A percentile compares a stretch with the other conserved stretches of the same genome.
These are phyloP conservation scores for Pipistrellus kuhlii DNA, from an alignment of 2,797 vertebrate species.

Conservation along the genomic window DNA sequence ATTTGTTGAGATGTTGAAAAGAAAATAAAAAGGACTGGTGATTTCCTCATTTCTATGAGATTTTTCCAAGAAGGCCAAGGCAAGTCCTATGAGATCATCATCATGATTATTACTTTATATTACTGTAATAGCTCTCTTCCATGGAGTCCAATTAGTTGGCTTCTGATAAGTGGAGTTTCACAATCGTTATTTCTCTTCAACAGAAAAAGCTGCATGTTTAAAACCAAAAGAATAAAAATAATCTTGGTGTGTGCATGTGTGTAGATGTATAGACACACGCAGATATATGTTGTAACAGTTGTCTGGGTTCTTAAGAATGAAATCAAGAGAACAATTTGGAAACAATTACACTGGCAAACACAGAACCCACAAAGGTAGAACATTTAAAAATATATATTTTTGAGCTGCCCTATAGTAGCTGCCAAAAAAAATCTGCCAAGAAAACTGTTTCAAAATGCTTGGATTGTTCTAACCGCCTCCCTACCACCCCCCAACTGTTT, in stretches of 20 bases:
- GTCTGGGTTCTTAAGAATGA: slow-evolving; percentile 51
- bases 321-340: slow-evolving; percentile 69
- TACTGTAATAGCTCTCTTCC: neutral
- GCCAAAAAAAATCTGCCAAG: slow-evolving; percentile 68
- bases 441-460: slow-evolving; percentile 78
- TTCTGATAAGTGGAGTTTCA: slow-evolving; percentile 18
- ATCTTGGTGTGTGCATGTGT: no score
- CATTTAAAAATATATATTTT: slow-evolving; percentile 34
- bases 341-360: slow-evolving; percentile 53
- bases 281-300: neutral
- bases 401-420: slow-evolving; percentile 49
- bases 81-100: slow-evolving; percentile 6
- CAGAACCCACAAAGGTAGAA: slow-evolving; percentile 65
- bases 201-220: slow-evolving; percentile 32
- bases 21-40: neutral
- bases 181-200: neutral
- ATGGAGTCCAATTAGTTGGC: neutral
- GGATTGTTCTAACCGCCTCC: slow-evolving; percentile 59
- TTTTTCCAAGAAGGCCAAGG: slow-evolving; percentile 16
- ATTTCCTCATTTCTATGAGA: slow-evolving; percentile 5
- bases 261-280: neutral
- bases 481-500: slow-evolving; percentile 57
- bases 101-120: neutral
- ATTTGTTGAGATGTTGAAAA: slow-evolving; percentile 41
- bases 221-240: slow-evolving; percentile 43